Base-by-base conservation (phyloP, 2,888 invertebrate genomes). In the Drosophila robusta region DNA sequence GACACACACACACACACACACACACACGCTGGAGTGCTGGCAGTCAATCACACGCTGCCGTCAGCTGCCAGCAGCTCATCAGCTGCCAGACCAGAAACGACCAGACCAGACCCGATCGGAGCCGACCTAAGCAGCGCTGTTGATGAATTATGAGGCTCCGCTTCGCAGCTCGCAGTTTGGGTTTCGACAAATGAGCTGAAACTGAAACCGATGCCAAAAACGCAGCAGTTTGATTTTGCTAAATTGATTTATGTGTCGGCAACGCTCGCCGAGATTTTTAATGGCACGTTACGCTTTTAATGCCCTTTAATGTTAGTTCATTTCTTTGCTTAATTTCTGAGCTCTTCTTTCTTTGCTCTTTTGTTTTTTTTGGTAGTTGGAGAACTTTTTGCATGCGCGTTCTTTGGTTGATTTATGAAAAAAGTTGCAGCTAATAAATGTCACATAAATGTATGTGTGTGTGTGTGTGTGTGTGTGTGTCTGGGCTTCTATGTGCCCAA, bases 371-470 rank as follows among this genome's bases (percentile, higher is more conserved):
- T 8, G 26, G 45, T 29, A 14, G n/a, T 61, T 39, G 18, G 16
- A 34, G 16, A 70, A 70, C 58, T 67, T 67, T 75, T 67, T 64
- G 47, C 71, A 60, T 45, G 54, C 63, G 46, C 65, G 47, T 61
- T 64, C 74, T 51, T 52, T 49, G 54, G n/a, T 71, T 81, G 82
- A 84, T 84, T 84, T 83, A 87, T 83, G 71, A 75, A 81, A 81
- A 83, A 84, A 83, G 81, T 83, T 87, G 78, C 87, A 74, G 81
- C 81, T 84, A 84, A 87, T 84, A 83, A 83, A 87, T 83, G 87
- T 83, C 85, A 80, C 71, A 75, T 68, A 75, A 78, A 71, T 55
- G 66, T 49, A 26, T 22, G 34, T 46, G 39, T 46, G 52, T 63
- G 54, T 16, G 58, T 16, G 57, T 54, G 42, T 54, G 42, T 22